Percentiles rank a stretch among this genome's conserved stretches.
These are phyloP conservation scores for Myotis vivesi DNA, from an alignment of 2,797 vertebrate species.

Conservation along the genomic window DNA sequence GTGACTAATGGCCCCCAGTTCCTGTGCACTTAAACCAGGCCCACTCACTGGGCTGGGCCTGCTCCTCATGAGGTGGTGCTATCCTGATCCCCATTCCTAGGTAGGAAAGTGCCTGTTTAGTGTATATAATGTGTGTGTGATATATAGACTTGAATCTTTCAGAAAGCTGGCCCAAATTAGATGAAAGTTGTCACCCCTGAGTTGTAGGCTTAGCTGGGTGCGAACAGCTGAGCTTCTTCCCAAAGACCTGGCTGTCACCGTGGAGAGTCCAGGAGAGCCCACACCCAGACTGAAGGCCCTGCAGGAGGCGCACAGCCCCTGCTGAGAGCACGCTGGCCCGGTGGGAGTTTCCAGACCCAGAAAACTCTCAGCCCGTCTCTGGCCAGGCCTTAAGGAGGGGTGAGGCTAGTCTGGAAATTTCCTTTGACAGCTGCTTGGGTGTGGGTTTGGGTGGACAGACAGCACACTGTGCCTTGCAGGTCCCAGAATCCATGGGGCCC, in stretches of 20 bases:
- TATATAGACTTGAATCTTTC: not conserved
- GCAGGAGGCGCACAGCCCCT: too few relatives aligned
- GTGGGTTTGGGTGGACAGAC: not conserved
- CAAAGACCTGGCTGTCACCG: not conserved
- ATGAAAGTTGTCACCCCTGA: not conserved
- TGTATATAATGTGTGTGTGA: not conserved
- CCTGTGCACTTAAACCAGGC: not conserved
- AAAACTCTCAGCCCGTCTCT: not conserved
- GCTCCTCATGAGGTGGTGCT: not conserved
- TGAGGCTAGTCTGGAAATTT: not conserved
- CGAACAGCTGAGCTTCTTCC: not conserved
- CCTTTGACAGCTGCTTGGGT: not conserved
- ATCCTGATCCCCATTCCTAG: too few relatives aligned
- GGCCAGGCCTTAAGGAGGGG: not conserved
- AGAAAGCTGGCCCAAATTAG: not conserved
- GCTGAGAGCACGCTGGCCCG: not conserved
- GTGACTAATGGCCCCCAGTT: not conserved
- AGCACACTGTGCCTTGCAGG: not conserved
- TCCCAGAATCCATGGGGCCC: not conserved
- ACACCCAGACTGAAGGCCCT: not conserved
- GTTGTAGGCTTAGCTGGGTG: not conserved
- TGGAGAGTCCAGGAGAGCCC: not conserved
- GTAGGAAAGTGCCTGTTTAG: not conserved
- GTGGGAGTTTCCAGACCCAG: not conserved
- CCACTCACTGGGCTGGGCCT: not conserved